Base-by-base conservation (phyloP, 2,888 invertebrate genomes). In the Kuschelorhynchus macadamiae region DNA sequence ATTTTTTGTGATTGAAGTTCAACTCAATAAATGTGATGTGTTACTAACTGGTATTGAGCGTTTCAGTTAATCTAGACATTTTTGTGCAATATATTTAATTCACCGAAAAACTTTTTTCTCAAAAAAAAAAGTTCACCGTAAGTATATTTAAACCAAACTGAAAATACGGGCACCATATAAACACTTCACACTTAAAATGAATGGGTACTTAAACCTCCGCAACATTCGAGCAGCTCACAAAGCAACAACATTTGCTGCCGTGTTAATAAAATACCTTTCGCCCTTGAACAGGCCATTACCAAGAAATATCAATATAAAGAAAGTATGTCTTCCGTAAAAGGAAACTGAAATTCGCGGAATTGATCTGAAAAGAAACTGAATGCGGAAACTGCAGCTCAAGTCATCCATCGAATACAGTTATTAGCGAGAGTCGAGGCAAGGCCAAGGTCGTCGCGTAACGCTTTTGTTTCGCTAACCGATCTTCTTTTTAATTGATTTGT, bases 391-490 rank as follows among this genome's bases (percentile, higher is more conserved):
- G 63, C 56, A 49, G 56, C 32, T 36, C 63, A 53, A 62, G 53
- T 55, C 46, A 63, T 63, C 63, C 63, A 55, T 55, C 47, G 55
- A 63, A 33, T 63, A 63, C 55, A 63, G 63, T 63, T 63, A 63
- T 53, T 49, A 16, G 63, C 63, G 63, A 63, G 56, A 55, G 46
- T 18, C 46, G 53, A 53, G 47, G 55, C 55, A 63, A 56, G 63
- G 36, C 63, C 55, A 63, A 56, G 63, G 30, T 46, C 16, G 36
- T 36, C 36, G 36, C 36, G 12, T 36, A 36, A 36, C 36, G 36
- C 11, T 36, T 4, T 36, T 36, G 11, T 36, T 36, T 36, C 36
- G 36, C 36, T 36, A 36, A 11, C 7, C 36, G 11, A 9, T 36
- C 12, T 36, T 36, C 36, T 36, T 36, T 11, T 36, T 25, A n/a